Evolutionary conservation across 2,797 vertebrate species (phyloP), one percentile per base, ranked within the genome.

Genomic region (Buceros bicornis): DNA sequence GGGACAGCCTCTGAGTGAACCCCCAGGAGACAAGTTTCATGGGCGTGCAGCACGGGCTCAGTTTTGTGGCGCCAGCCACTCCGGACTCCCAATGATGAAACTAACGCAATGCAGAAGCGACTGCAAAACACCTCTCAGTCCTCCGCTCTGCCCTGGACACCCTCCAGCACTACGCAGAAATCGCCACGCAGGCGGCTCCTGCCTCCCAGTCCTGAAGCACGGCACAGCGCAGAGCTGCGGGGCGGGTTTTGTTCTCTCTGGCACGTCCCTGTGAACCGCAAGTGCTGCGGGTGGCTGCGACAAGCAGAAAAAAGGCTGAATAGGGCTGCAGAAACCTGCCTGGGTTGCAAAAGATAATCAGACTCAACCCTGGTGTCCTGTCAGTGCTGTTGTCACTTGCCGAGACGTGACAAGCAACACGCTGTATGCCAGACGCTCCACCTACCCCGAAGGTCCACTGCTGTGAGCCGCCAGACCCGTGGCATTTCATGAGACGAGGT

Each of bases 401-500:
- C 2, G 5, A 67, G 78, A 45, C 20, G 3, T 0, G 13, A 43
- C 47, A 29, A 57, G 54, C 4, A 8, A 8, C 0, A 0, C 22
- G 64, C 72, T 45, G 3, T 0, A 4, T 11, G 11, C 9, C 81
- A 91, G 31, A 8, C 37, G 4, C 26, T 33, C 11, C 29, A 8
- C 99, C 98, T 64, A 99, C 99, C 98, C 99, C 99, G 3, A 99
- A 96, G 0, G 98, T 98, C 99, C 99, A 99, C 96, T 99, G 99
- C 97, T 99, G 99, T 0, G 99, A 99, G 20, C 99, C 99, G 1
- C 99, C 99, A 0, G 99, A 99, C 3, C 99, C 99, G 0, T 99
- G 99, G 96, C 99, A 99, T 67, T 99, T 99, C 99, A 99, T 99
- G 72, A 99, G 98, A 10, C 99, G 98, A 0, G 99, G 99, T 0